Percentiles rank a stretch among this genome's conserved stretches.
phyloP scores from a whole-genome alignment of 1,140 invertebrate species.

The Drosophila subobscura region DNA sequence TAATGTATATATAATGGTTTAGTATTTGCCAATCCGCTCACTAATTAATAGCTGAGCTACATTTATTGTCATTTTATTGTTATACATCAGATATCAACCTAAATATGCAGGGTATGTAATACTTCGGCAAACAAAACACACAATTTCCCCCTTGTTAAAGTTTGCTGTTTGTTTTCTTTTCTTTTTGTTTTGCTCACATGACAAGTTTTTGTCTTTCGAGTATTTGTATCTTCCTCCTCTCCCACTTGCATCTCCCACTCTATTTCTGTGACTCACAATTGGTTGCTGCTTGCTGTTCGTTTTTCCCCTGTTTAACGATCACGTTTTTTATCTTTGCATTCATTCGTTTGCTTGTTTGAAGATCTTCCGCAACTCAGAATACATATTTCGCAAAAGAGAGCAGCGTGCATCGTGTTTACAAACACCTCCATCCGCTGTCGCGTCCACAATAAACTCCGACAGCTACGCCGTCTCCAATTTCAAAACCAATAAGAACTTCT shows the following conservation, averaged over 20 bases:
- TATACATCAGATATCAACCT: neutral
- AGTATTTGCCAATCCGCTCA: no score
- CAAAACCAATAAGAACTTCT: constrained; percentile 32
- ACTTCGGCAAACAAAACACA: no score
- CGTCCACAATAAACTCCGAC: constrained; percentile 18
- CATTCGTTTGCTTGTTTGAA: constrained; percentile 48
- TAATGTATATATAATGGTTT: no score
- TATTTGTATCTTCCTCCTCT: constrained; percentile 26
- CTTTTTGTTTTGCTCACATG: constrained; percentile 63
- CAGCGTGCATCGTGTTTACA: constrained; percentile 17
- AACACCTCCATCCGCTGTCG: constrained; percentile 3
- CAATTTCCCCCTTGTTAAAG: constrained; percentile 6
- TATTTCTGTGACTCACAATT: constrained; percentile 60
- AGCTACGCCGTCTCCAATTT: constrained; percentile 16
- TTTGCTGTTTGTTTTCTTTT: constrained; percentile 17
- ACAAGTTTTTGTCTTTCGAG: constrained; percentile 67
- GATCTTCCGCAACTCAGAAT: constrained; percentile 55
- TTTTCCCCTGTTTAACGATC: constrained; percentile 35
- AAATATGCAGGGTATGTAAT: neutral
- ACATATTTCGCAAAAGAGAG: constrained; percentile 57
- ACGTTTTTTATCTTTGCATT: constrained; percentile 58
- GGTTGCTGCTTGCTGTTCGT: neutral
- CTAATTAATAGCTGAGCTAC: no score
- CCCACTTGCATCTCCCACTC: constrained; percentile 29
- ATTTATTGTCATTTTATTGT: no score